Evolutionary conservation across 2,888 invertebrate species (phyloP).

Genomic region (Trachelus tabidus): DNA sequence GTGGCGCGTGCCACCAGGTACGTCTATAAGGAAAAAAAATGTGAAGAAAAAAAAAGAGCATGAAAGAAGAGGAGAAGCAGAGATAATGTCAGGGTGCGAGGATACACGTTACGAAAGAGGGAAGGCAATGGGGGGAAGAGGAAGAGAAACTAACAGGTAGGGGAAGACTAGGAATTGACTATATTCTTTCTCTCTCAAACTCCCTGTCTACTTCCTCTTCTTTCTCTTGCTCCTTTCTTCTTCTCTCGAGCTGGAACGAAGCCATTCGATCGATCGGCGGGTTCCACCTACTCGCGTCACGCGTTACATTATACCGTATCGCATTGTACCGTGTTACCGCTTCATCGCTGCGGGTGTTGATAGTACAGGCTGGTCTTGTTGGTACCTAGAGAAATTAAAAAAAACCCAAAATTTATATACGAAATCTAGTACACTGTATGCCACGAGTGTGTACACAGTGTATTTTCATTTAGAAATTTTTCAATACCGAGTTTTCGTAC

Average conservation of each 20-base stretch:
- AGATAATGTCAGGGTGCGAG: conserved; percentile 12
- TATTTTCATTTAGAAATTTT: background rate
- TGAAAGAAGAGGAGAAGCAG: conserved; percentile 9
- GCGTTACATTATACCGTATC: background rate
- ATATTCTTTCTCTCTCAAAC: conserved; percentile 21
- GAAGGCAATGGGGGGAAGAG: background rate
- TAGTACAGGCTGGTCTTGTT: background rate
- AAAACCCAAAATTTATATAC: background rate
- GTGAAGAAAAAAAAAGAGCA: conserved; percentile 40
- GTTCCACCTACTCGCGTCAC: background rate
- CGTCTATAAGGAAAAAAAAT: conserved; percentile 33
- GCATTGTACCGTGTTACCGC: background rate
- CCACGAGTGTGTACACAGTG: background rate
- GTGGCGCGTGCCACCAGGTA: conserved; percentile 66
- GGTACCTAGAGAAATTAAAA: background rate
- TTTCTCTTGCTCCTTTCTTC: conserved; percentile 1
- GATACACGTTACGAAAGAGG: background rate
- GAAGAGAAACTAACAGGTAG: conserved; percentile 2
- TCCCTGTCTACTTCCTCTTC: background rate
- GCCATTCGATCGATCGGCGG: background rate
- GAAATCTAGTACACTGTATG: background rate
- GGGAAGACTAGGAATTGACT: conserved; percentile 9
- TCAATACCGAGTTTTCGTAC: background rate
- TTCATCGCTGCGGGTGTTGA: background rate
- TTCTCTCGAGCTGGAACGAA: background rate